Evolutionary conservation across 2,888 invertebrate species (phyloP).

Genomic region (Trichacis sp.): DNA sequence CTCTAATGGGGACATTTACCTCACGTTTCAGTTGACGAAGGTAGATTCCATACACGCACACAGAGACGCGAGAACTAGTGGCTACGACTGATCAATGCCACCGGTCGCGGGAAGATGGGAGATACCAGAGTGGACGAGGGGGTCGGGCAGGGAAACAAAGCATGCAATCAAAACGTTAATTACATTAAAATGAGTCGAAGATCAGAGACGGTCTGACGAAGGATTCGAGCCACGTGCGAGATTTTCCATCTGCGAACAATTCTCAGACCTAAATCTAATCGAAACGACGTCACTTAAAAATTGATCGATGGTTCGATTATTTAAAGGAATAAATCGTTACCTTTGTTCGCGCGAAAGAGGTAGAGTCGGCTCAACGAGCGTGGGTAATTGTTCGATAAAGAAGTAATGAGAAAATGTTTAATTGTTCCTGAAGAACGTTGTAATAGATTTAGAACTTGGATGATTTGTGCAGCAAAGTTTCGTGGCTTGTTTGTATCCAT

Average conservation of each 20-base stretch:
- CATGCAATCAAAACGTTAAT: slow-evolving; percentile 62
- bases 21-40: too few species aligned
- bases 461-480: slow-evolving; percentile 38
- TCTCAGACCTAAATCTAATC: slow-evolving; percentile 15
- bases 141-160: slow-evolving; percentile 38
- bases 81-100: slow-evolving; percentile 39
- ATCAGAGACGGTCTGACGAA: slow-evolving; percentile 53
- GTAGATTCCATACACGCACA: slow-evolving; percentile 1
- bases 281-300: too few species aligned
- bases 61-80: slow-evolving; percentile 23
- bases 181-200: slow-evolving; percentile 68
- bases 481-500: slow-evolving; percentile 51
- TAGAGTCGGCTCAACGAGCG: neutral
- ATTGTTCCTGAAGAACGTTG: slow-evolving; percentile 23
- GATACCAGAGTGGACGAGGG: slow-evolving; percentile 30
- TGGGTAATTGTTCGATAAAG: neutral
- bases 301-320: too few species aligned
- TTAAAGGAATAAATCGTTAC: too few species aligned
- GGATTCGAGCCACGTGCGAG: slow-evolving; percentile 42
- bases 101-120: slow-evolving; percentile 26
- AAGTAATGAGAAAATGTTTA: slow-evolving; percentile 18
- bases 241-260: slow-evolving; percentile 23
- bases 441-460: slow-evolving; percentile 32
- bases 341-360: neutral
- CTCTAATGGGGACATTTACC: too few species aligned